Conservation (phyloP, 1,140 invertebrate species). For the Macrosteles quadrilineatus region DNA sequence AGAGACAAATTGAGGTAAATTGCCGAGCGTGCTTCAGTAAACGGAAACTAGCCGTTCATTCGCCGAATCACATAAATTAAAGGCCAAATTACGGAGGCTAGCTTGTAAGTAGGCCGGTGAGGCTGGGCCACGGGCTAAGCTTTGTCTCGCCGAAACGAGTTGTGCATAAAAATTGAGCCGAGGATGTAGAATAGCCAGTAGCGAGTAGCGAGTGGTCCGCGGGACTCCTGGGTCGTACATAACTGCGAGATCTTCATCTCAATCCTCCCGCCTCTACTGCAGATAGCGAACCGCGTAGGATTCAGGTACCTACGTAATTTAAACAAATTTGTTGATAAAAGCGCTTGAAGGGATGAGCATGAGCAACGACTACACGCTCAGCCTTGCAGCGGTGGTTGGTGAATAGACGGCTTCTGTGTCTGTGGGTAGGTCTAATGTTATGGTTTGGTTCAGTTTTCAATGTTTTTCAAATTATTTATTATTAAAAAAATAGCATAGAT, state of each 20-base stretch:
- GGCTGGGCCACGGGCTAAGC: neutral
- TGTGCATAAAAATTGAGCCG: neutral
- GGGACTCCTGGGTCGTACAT: neutral
- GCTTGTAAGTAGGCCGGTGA: slow-evolving; percentile 5
- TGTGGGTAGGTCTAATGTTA: too few species aligned
- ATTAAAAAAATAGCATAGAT: too few species aligned
- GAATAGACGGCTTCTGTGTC: neutral
- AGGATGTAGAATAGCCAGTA: neutral
- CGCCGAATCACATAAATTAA: slow-evolving; percentile 10
- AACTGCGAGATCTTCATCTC: neutral
- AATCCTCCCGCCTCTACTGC: neutral
- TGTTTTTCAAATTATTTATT: too few species aligned
- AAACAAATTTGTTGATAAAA: slow-evolving; percentile 5
- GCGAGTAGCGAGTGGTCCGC: neutral
- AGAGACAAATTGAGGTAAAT: slow-evolving; percentile 12
- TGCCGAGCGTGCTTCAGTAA: slow-evolving; percentile 17
- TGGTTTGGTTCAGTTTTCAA: too few species aligned
- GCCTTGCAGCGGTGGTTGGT: too few species aligned
- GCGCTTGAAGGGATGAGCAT: neutral
- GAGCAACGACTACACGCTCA: slow-evolving; percentile 1
- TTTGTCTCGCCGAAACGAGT: slow-evolving; percentile 8
- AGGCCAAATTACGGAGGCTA: slow-evolving; percentile 12
- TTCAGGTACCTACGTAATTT: neutral
- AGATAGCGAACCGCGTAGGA: neutral
- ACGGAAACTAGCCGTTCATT: slow-evolving; percentile 8